These are phyloP conservation scores for Tholera decimalis DNA, from an alignment of 2,888 invertebrate species.

Conservation along the genomic window DNA sequence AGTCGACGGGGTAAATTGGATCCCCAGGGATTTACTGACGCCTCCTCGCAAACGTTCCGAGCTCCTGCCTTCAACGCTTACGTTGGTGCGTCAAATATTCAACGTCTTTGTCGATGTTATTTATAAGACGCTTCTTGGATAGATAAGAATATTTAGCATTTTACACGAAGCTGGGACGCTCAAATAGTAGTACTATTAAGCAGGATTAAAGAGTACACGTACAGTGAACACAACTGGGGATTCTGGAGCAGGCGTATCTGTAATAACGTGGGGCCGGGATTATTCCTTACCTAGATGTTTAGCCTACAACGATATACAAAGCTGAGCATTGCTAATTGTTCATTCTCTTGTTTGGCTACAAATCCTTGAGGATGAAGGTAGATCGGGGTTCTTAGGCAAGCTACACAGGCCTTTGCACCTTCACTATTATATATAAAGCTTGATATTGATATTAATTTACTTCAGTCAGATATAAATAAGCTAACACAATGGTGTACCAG, in stretches of 20 bases:
- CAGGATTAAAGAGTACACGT: conserved; percentile 31
- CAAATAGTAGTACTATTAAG: conserved; percentile 45
- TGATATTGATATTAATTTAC: too few relatives aligned
- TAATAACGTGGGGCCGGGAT: conserved; percentile 37
- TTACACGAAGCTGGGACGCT: conserved; percentile 44
- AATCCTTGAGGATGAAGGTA: conserved; percentile 43
- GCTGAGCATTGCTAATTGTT: conserved; percentile 58
- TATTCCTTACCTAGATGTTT: conserved; percentile 33
- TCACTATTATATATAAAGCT: conserved; percentile 16
- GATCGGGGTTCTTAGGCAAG: conserved; percentile 15
- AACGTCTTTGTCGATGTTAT: conserved; percentile 76
- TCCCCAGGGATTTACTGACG: conserved; percentile 84
- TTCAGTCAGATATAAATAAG: too few relatives aligned
- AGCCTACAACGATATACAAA: conserved; percentile 38
- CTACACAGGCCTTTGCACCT: conserved; percentile 11
- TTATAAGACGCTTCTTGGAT: conserved; percentile 66
- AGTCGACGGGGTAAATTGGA: conserved; percentile 85
- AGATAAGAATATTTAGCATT: conserved; percentile 64
- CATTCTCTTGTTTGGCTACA: conserved; percentile 47
- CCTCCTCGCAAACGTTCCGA: conserved; percentile 77
- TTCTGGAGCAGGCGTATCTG: conserved; percentile 18
- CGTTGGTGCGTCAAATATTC: conserved; percentile 82
- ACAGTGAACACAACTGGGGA: conserved; percentile 34
- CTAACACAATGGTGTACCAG: too few relatives aligned
- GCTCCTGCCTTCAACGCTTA: conserved; percentile 73